Evolutionary conservation across 2,888 invertebrate genomes (phyloP), one percentile per base, ranked within the genome.

Genomic region (Torymus auratus): DNA sequence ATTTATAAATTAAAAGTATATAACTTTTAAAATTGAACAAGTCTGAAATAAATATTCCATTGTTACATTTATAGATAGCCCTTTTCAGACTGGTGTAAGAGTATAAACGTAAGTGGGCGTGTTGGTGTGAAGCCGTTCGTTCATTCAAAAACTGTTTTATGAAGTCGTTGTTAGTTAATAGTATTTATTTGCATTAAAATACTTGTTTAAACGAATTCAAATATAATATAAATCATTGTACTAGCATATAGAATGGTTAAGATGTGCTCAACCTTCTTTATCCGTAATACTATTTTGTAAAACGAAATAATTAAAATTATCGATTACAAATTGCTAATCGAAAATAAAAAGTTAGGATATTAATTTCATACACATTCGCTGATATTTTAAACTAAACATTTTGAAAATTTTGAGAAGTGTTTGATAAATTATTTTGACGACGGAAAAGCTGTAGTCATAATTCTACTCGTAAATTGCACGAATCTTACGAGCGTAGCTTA

Each of bases 391-490:
- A 72, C 62, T 50, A 72, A 71, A 72, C 53, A 53, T 23, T 72
- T 72, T 53, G 23, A 23, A 41, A 41, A 41, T 41, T 41, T 41
- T 41, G 41, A 41, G 41, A 41, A 41, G 41, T 41, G n/a, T 64
- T 64, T 73, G 64, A 73, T 55, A n/a, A n/a, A 74, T 58, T 65
- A 65, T 65, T 58, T 58, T 65, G 74, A 65, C 58, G 65, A 62
- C 56, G 58, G 74, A 50, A 64, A 62, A 65, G 58, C 65, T 20
- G 56, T 65, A 50, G 65, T 65, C 74, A 65, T 74, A 74, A 65
- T 65, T 74, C 20, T 58, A 65, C 56, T 65, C 56, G 74, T 74
- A 74, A 74, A 74, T 74, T 58, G 74, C 41, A 65, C 74, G 65
- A 65, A 20, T 58, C 74, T 56, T 56, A 50, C 65, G 65, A 65